Evolutionary conservation across 2,888 invertebrate genomes (phyloP), one percentile per base, ranked within the genome.

Genomic region (Idaea biselata): DNA sequence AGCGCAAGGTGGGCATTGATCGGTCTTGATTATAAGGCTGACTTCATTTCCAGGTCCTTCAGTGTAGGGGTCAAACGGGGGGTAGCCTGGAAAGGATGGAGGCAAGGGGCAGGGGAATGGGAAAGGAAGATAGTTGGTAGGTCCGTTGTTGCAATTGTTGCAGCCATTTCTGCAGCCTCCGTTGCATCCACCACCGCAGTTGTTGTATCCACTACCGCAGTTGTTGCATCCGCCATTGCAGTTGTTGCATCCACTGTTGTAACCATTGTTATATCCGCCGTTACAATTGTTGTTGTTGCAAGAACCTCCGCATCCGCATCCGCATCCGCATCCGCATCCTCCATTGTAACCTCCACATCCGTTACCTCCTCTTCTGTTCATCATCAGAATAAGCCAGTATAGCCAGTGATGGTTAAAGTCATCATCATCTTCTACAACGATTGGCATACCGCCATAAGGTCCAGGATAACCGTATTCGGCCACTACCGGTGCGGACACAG

Each of bases 381-480:
- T 63, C 0, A 86, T 81, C 55, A 86, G 77, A 55, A 89, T 72
- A 1, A 89, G 73, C 60, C 79, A 80, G 60, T 81, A 87, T 16
- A 88, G 69, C 31, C 83, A 70, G 59, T 75, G 63, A n/a, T 74
- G 64, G 63, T 67, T 76, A 33, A 72, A 64, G 63, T 78, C 74
- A 61, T 78, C 73, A 17, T 63, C 64, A 0, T 74, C 75, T 3
- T 81, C 60, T 55, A 82, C 80, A 16, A 83, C 79, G 0, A 81
- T 78, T 0, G 83, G 84, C 72, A 81, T 73, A 54, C 73, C 72
- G 16, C 68, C 64, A 44, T 66, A 59, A 6, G 64, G 67, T 6
- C 61, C 62, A 1, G 69, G 63, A 16, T 16, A 18, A 66, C 63
- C 32, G 32, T 62, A 31, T 61, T 59, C 71, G 2, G 75, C 71